Percentiles rank a stretch among this genome's conserved stretches.
phyloP scores from a whole-genome alignment of 1,140 invertebrate species.

The Drosophila equinoxialis region DNA sequence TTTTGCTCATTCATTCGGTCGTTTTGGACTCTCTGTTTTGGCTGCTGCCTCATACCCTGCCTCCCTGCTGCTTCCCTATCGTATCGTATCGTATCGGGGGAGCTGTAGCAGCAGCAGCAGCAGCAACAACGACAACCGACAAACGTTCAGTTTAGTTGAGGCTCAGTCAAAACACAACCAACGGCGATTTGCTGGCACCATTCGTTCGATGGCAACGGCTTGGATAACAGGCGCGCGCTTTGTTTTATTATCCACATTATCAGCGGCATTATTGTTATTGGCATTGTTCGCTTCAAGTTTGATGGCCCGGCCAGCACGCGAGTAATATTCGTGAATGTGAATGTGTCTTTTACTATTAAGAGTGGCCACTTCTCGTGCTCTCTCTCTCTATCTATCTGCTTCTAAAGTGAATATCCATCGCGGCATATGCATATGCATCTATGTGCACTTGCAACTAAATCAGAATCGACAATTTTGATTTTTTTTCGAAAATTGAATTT shows the following conservation, averaged over 20 bases:
- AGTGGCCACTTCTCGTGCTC: background rate
- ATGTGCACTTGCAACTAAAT: too few species aligned
- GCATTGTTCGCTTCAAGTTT: conserved; percentile 55
- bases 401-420: too few species aligned
- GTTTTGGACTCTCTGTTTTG: conserved; percentile 67
- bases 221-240: conserved; percentile 83
- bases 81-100: conserved; percentile 34
- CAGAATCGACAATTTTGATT: conserved; percentile 16
- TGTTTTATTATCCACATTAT: conserved; percentile 83
- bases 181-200: conserved; percentile 82
- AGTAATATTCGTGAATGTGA: conserved; percentile 24
- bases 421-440: too few species aligned
- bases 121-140: conserved; percentile 22
- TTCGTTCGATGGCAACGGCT: conserved; percentile 83
- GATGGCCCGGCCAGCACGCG: conserved; percentile 41
- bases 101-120: conserved; percentile 42
- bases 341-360: conserved; percentile 8
- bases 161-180: conserved; percentile 82
- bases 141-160: conserved; percentile 58
- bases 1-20: conserved; percentile 57
- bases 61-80: background rate
- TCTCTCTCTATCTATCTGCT: too few species aligned
- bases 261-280: conserved; percentile 82
- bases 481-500: conserved; percentile 7
- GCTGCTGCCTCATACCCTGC: conserved; percentile 54